phyloP scores from a whole-genome alignment of 1,140 invertebrate genomes.

The Hyles vespertilio region DNA sequence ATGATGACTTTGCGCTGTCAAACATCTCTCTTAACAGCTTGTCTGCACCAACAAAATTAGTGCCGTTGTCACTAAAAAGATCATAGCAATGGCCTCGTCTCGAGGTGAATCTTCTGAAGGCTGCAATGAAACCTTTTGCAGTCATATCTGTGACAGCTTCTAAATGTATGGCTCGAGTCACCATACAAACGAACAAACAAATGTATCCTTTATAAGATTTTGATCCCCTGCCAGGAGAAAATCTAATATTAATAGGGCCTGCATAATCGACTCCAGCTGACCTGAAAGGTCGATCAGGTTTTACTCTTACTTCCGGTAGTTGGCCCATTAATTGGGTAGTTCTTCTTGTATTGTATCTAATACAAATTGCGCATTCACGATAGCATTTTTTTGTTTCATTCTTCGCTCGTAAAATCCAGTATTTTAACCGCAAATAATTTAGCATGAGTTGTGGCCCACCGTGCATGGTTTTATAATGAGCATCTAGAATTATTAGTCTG shows the following conservation, averaged over 20 bases:
- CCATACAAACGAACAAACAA: conserved; percentile 4
- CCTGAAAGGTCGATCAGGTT: neutral
- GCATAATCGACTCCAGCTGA: conserved; percentile 3
- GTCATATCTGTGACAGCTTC: conserved; percentile 5
- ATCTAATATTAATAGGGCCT: conserved; percentile 5
- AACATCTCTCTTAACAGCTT: neutral
- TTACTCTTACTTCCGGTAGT: neutral
- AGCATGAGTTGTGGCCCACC: conserved; percentile 7
- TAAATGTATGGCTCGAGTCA: neutral
- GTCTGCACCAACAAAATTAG: neutral
- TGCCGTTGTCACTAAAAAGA: neutral
- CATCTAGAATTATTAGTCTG: conserved; percentile 2
- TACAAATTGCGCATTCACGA: neutral
- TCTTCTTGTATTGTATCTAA: neutral
- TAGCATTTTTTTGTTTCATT: neutral
- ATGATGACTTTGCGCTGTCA: neutral
- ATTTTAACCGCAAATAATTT: conserved; percentile 2
- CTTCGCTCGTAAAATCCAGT: neutral
- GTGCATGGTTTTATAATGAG: conserved; percentile 10
- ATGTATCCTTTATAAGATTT: conserved; percentile 8
- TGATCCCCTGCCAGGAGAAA: neutral
- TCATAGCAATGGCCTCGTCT: neutral
- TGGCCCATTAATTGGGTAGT: too few species aligned
- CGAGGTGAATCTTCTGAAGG: neutral
- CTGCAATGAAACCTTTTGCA: neutral